phyloP scores from a whole-genome alignment of 1,140 invertebrate species.

The Lepidurus arcticus region DNA sequence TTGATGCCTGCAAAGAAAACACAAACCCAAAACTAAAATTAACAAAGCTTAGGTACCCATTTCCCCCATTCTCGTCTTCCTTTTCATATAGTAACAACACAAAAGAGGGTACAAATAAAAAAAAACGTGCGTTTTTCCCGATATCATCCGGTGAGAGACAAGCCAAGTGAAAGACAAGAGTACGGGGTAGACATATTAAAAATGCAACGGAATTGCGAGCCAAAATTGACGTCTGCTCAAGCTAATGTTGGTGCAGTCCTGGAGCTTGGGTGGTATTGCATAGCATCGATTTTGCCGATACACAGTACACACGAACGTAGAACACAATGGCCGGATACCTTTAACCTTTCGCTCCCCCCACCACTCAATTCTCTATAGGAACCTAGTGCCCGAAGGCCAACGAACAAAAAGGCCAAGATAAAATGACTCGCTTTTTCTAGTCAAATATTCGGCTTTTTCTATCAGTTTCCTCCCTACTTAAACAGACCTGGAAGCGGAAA shows the following conservation, averaged over 20 bases:
- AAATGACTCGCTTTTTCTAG: too few relatives aligned
- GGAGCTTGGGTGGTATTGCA: not conserved
- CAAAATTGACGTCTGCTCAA: not conserved
- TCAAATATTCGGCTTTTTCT: too few relatives aligned
- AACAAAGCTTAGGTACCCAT: not conserved
- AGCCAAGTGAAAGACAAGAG: too few relatives aligned
- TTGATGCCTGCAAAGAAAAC: constrained; percentile 73
- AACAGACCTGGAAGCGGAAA: too few relatives aligned
- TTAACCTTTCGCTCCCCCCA: not conserved
- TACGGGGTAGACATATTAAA: not conserved
- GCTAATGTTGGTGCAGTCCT: not conserved
- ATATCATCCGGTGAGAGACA: too few relatives aligned
- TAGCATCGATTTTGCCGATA: constrained; percentile 15
- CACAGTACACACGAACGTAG: not conserved
- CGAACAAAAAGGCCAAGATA: too few relatives aligned
- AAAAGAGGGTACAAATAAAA: too few relatives aligned
- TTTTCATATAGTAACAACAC: too few relatives aligned
- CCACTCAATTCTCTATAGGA: not conserved
- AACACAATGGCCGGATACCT: not conserved
- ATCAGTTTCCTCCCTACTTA: too few relatives aligned
- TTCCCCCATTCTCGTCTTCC: too few relatives aligned
- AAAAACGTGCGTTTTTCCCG: too few relatives aligned
- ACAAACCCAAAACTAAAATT: not conserved
- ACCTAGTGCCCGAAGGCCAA: too few relatives aligned
- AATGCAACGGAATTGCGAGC: not conserved